Percentiles rank a stretch among this genome's conserved stretches.
phyloP scores from a whole-genome alignment of 1,140 invertebrate species.

The Episyrphus balteatus region DNA sequence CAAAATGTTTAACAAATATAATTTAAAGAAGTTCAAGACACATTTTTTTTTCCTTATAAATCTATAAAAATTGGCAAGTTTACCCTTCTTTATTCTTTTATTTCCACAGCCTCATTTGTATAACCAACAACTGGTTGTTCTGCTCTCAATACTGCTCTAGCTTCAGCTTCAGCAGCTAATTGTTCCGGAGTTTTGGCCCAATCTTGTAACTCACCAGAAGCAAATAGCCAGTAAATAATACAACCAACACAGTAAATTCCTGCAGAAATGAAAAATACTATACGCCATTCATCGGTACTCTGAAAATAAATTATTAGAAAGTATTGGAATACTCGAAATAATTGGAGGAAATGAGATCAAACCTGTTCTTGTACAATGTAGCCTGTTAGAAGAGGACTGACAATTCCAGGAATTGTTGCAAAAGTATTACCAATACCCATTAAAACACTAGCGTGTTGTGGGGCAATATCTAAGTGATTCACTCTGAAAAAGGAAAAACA shows the following conservation, averaged over 20 bases:
- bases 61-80: background rate
- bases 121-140: constrained; percentile 16
- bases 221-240: constrained; percentile 65
- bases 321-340: background rate
- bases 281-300: constrained; percentile 65
- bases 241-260: constrained; percentile 67
- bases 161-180: constrained; percentile 18
- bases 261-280: constrained; percentile 73
- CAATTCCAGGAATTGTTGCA: constrained; percentile 76
- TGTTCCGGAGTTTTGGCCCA: constrained; percentile 50
- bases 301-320: constrained; percentile 32
- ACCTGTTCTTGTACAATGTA: constrained; percentile 62
- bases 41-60: too few relatives aligned
- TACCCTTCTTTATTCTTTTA: constrained; percentile 21
- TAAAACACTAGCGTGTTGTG: constrained; percentile 66
- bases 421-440: constrained; percentile 85
- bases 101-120: constrained; percentile 20
- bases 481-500: constrained; percentile 44
- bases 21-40: too few relatives aligned
- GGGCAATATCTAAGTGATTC: constrained; percentile 79
- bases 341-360: constrained; percentile 15
- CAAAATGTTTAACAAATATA: too few relatives aligned
- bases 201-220: constrained; percentile 64
- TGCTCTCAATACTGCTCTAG: constrained; percentile 10
- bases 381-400: constrained; percentile 70